These are phyloP conservation scores for Ameiurus melas DNA, from an alignment of 2,113 vertebrate species.

Conservation along the genomic window DNA sequence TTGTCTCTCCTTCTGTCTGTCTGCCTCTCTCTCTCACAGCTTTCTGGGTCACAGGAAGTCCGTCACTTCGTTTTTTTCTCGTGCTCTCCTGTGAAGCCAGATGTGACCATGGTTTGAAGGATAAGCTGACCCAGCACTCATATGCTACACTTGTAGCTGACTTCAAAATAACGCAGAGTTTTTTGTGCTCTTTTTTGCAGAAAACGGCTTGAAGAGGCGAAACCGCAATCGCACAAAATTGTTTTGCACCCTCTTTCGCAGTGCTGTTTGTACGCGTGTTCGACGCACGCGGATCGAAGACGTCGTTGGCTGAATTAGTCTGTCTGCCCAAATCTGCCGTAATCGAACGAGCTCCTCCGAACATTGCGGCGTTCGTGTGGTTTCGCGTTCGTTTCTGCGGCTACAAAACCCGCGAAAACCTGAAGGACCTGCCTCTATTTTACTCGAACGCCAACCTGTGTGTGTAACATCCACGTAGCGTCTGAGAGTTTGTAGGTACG, in stretches of 20 bases:
- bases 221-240: too few relatives aligned
- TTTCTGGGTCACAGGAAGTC: constrained; percentile 50
- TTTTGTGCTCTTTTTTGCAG: too few relatives aligned
- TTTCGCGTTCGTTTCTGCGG: too few relatives aligned
- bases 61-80: neutral
- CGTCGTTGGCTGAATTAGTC: too few relatives aligned
- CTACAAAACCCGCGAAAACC: too few relatives aligned
- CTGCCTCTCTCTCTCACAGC: constrained; percentile 49
- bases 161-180: neutral
- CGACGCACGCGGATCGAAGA: too few relatives aligned
- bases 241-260: too few relatives aligned
- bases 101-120: neutral
- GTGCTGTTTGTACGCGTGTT: too few relatives aligned
- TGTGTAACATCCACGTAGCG: neutral
- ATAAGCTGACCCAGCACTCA: neutral
- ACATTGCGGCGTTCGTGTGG: too few relatives aligned
- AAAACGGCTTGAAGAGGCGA: too few relatives aligned
- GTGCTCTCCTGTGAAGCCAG: neutral
- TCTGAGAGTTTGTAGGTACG: neutral
- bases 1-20: neutral
- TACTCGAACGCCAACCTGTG: neutral
- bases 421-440: neutral
- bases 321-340: too few relatives aligned
- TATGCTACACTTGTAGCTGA: neutral
- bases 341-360: too few relatives aligned